Percentiles rank a stretch among this genome's conserved stretches.
phyloP scores from a whole-genome alignment of 2,888 invertebrate genomes.

The Loripinus fragilis region DNA sequence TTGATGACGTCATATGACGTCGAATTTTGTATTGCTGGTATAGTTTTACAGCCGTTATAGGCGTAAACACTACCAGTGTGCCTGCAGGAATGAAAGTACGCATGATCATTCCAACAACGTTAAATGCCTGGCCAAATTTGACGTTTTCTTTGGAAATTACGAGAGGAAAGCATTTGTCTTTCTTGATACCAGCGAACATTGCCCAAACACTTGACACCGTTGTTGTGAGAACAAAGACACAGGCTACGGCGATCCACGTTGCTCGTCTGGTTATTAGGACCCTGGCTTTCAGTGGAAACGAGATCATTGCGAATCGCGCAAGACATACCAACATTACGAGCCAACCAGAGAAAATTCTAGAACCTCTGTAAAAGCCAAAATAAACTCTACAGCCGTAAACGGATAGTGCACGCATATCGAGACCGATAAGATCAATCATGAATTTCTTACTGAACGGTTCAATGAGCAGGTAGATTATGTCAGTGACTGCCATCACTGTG shows the following conservation, averaged over 20 bases:
- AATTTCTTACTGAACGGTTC: background rate
- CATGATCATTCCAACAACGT: background rate
- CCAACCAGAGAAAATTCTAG: background rate
- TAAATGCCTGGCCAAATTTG: background rate
- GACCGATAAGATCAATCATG: background rate
- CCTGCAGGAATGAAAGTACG: background rate
- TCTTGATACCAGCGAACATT: background rate
- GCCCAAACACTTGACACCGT: background rate
- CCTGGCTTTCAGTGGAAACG: background rate
- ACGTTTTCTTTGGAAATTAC: background rate
- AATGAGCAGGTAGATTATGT: background rate
- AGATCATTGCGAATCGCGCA: background rate
- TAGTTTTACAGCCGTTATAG: background rate
- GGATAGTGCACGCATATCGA: background rate
- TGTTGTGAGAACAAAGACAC: background rate
- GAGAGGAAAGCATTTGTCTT: background rate
- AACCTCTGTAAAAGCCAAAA: background rate
- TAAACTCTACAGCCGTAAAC: background rate
- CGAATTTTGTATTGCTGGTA: background rate
- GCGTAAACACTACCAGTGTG: background rate
- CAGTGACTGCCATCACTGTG: background rate
- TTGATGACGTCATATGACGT: background rate
- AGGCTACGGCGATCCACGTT: background rate
- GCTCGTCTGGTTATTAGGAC: background rate
- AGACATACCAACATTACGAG: background rate